Evolutionary conservation across 1,140 invertebrate species (phyloP).

Genomic region (Cotesia glomerata): DNA sequence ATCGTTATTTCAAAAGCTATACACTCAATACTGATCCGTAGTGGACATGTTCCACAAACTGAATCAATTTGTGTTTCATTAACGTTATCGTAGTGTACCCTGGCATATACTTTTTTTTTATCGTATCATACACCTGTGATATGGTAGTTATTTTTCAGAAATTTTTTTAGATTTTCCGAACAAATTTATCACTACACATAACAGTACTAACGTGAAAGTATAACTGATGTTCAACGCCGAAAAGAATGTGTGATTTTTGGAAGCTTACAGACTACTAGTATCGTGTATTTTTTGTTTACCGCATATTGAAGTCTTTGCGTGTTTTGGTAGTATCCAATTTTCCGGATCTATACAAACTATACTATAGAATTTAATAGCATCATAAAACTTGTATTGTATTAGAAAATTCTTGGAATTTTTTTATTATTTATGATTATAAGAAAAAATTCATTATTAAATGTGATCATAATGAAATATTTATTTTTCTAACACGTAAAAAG

Average conservation of each 20-base stretch:
- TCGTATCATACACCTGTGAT: background rate
- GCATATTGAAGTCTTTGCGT: slow-evolving; percentile 12
- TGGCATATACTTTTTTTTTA: background rate
- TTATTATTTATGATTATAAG: background rate
- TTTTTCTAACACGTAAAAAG: too few species aligned
- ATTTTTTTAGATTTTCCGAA: background rate
- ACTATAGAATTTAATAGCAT: background rate
- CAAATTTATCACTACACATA: too few species aligned
- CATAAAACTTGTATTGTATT: background rate
- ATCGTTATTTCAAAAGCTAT: background rate
- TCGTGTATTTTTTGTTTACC: slow-evolving; percentile 1
- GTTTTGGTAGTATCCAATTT: slow-evolving; percentile 17
- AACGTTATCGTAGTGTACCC: background rate
- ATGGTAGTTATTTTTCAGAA: background rate
- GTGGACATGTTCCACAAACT: background rate
- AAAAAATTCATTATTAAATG: background rate
- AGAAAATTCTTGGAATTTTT: background rate
- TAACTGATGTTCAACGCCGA: background rate
- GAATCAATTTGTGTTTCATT: slow-evolving; percentile 17
- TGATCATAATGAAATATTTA: too few species aligned
- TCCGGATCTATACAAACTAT: slow-evolving; percentile 9
- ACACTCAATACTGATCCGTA: background rate
- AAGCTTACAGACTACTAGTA: background rate
- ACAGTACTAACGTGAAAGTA: too few species aligned
- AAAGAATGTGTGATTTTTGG: too few species aligned